Base-by-base conservation (phyloP, 2,888 invertebrate genomes). In the Calameuta pallipes region DNA sequence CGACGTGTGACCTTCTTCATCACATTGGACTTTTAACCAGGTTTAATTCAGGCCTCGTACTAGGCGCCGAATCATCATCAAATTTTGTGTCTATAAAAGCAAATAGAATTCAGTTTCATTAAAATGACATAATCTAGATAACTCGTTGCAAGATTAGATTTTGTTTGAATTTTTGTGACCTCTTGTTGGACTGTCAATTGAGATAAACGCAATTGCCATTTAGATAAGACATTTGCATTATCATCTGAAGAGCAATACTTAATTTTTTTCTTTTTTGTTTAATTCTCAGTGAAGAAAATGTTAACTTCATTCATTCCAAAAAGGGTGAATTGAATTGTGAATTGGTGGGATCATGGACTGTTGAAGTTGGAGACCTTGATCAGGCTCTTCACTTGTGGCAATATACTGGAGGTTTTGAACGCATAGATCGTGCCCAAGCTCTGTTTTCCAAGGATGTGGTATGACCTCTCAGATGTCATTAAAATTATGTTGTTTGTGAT, bases 361-460 rank as follows among this genome's bases (percentile, higher is more conserved):
- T 99, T 2, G 96, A 96, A 77, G 97, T 98, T 69, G 99, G 99
- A 68, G 99, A 99, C 90, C 96, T 99, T 93, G 99, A 99, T 93
- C 99, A 99, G 92, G 98, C 96, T 31, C 93, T 99, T 80, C 99
- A 99, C 92, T 93, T 99, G 78, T 99, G 99, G 99, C 95, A 96
- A 88, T 98, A 98, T 90, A 96, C 95, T 15, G 98, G 98, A 75
- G 99, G 99, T 34, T 99, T 98, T 89, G 95, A 96, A 89, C 95
- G 95, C 86, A 95, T 98, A 86, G 98, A 98, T 92, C 94, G 94
- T 85, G 95, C 96, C 41, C 95, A 96, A 89, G 93, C 94, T 82
- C 91, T 95, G 80, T 93, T 97, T 75, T 94, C 92, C 83, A 93
- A 94, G 86, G 96, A 96, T 92, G 91, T 94, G 89, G 97, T 96